phyloP scores from a whole-genome alignment of 2,797 vertebrate genomes.

The Crenuchus spilurus region DNA sequence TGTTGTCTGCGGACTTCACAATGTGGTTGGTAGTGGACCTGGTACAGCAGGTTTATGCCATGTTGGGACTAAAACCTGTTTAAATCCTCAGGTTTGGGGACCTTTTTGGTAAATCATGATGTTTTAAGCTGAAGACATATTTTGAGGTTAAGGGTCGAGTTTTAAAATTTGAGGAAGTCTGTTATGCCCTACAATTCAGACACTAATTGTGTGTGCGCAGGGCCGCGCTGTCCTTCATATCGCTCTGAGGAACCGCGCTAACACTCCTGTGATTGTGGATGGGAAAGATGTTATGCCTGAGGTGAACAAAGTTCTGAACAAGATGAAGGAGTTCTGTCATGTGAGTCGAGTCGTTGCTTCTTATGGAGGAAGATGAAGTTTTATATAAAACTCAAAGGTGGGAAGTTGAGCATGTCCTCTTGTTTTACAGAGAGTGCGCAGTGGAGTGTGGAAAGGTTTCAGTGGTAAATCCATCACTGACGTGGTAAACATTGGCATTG shows the following conservation, averaged over 20 bases:
- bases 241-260: constrained; percentile 93
- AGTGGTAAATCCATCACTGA: constrained; percentile 92
- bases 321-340: constrained; percentile 95
- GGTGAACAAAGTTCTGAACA: constrained; percentile 91
- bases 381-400: not conserved
- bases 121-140: no score
- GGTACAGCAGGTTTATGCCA: no score
- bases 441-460: constrained; percentile 95
- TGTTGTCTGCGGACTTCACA: no score
- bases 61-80: no score
- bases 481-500: constrained; percentile 95
- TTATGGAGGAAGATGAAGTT: not conserved
- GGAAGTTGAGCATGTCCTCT: not conserved
- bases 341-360: constrained; percentile 69
- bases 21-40: no score
- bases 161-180: no score
- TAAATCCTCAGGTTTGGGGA: no score
- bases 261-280: constrained; percentile 85
- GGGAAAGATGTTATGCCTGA: constrained; percentile 95
- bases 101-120: no score
- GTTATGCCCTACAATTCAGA: no score
- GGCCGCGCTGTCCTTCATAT: constrained; percentile 93
- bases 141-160: no score
- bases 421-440: constrained; percentile 84
- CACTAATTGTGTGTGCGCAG: constrained; percentile 67